Evolutionary conservation across 2,113 vertebrate genomes (phyloP).

Genomic region (Aphyosemion australe): DNA sequence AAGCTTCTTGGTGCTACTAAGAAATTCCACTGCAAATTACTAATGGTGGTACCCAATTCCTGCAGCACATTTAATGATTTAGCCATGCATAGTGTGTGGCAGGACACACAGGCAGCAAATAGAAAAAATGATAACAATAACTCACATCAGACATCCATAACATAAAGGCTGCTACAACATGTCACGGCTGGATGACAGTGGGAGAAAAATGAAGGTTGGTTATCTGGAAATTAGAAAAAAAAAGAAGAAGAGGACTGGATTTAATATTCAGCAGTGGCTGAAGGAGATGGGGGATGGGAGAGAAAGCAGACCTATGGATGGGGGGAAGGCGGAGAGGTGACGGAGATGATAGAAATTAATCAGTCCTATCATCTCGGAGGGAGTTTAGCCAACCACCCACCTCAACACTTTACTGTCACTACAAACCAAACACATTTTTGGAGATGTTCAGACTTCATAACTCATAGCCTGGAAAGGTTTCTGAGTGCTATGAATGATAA

Average conservation of each 20-base stretch:
- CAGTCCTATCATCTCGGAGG: conserved; percentile 72
- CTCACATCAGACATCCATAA: conserved; percentile 55
- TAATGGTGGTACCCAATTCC: conserved; percentile 58
- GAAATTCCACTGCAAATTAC: conserved; percentile 59
- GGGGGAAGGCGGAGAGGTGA: conserved; percentile 39
- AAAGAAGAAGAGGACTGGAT: conserved; percentile 47
- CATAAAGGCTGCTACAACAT: conserved; percentile 49
- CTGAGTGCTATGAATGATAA: neutral
- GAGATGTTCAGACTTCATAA: neutral
- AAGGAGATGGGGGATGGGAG: conserved; percentile 55
- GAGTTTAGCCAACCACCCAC: conserved; percentile 66
- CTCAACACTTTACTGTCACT: conserved; percentile 62
- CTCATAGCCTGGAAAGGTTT: too few relatives aligned
- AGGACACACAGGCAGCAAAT: conserved; percentile 61
- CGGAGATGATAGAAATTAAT: conserved; percentile 79
- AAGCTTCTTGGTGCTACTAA: conserved; percentile 15
- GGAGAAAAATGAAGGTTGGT: conserved; percentile 71
- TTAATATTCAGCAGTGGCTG: conserved; percentile 74
- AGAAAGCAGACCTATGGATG: conserved; percentile 39
- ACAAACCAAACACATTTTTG: neutral
- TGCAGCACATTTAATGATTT: conserved; percentile 58
- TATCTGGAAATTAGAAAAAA: conserved; percentile 76
- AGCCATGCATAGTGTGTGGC: conserved; percentile 45
- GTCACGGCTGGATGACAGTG: conserved; percentile 53
- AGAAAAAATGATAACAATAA: conserved; percentile 56